Base-by-base conservation (phyloP, 2,797 vertebrate genomes). In the Ibycter americanus region DNA sequence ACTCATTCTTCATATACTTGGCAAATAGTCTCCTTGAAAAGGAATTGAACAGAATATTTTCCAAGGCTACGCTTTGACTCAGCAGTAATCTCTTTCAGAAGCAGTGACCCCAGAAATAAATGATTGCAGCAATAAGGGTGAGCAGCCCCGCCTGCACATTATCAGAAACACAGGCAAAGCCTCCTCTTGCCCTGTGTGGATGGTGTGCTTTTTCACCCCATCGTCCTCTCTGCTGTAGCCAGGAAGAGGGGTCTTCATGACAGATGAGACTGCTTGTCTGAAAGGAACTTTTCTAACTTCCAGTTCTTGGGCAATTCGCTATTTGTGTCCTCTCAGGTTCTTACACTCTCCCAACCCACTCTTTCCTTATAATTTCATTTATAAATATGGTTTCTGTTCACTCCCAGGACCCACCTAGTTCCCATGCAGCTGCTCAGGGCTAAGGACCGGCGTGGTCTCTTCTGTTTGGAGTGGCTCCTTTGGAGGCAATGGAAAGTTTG, bases 31-130 rank as follows among this genome's bases (percentile, higher is more conserved):
- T 76, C 32, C 76, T 93, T 83, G 55, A 82, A 79, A 89, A 93
- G 59, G 58, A 89, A 76, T 89, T 36, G 34, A 84, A 27, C 8
- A 18, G 70, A 61, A 13, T 89, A 36, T 94, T 86, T 93, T 95
- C 83, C 72, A 66, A 52, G 74, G 36, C 59, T 90, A 11, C 38
- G 78, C 42, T 97, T 74, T 46, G 47, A 59, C 87, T 87, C 47
- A 27, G 74, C 42, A 54, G 66, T 80, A 55, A 83, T 88, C 47
- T 68, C n/a, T 40, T 87, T 86, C 71, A 78, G 71, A 78, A 80
- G 84, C 74, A 52, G 51, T 74, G 68, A 80, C 65, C 87, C 79
- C 32, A 89, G 74, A 89, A 96, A 86, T 86, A 84, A 89, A 56
- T 42, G 58, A 12, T 15, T 76, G 44, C 32, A 63, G 42, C 51